Base-by-base conservation (phyloP, 2,113 vertebrate genomes). In the Oxyruncus cristatus region DNA sequence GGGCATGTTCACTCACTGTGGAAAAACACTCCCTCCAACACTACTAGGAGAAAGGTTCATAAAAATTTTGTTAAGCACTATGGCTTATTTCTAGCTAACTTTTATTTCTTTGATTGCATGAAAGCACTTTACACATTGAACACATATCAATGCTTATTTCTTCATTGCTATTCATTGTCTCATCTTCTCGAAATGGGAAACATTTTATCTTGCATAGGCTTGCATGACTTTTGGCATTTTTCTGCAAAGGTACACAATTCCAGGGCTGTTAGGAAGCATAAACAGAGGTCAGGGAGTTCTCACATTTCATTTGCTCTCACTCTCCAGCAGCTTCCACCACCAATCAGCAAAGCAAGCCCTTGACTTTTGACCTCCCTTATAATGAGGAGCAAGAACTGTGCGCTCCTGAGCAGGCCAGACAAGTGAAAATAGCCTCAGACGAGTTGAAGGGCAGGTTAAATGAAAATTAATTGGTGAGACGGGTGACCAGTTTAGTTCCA, bases 361-460 rank as follows among this genome's bases (percentile, higher is more conserved):
- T 71, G 47, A 63, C 81, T 66, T 91, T 59, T 80, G 55, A 79
- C 26, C 28, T 82, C 49, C 32, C 27, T 39, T 68, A 12, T 1
- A 75, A 22, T 1, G 32, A 28, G 27, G 30, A 61, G 35, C 70
- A 44, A 79, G 61, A 87, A n/a, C 13, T 28, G 50, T 32, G 70
- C n/a, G 26, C 52, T 62, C 56, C 78, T 65, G 85, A 95, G 55
- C 74, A 89, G 87, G 37, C 65, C 28, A 49, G 84, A 83, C 16
- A 12, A 52, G 35, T 0, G 22, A 78, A 94, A 94, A 92, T 91
- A 97, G 93, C 49, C 42, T 94, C 87, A 91, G 63, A 21, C 39
- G 75, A 92, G 95, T 85, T 97, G 95, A 96, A 96, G 85, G 94
- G 61, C 92, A 96, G 93, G 88, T 92, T 95, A 95, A 95, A 71